Evolutionary conservation across 2,888 invertebrate species (phyloP), one percentile per base, ranked within the genome.

Genomic region (Phlogophora meticulosa): DNA sequence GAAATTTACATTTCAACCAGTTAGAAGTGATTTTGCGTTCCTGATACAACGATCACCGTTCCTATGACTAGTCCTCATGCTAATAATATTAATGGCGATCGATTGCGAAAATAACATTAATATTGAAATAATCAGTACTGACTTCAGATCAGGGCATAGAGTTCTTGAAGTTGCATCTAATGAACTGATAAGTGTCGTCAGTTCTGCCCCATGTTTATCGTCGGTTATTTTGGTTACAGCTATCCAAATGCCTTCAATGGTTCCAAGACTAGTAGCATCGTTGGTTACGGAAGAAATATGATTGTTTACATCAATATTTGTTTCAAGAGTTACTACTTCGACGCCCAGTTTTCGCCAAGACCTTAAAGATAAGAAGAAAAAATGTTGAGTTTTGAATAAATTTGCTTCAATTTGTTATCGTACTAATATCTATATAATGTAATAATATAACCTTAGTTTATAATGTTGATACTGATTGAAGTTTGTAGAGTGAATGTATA

Each of bases 401-500:
- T 32, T 11, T 36, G 4, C 1, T 34, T 0, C n/a, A 28, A 3
- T 22, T 4, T 3, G 24, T 22, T 11, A 4, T 61, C 1, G 5
- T 7, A n/a, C n/a, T n/a, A n/a, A 28, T 4, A 28, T 2, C 2
- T 15, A 34, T 15, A 20, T 1, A 9, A 15, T 11, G 9, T 17
- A 5, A 17, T 13, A 7, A 15, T 32, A 15, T 45, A 69, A 68
- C 68, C 51, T 1, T 28, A 69, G 46, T 52, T 68, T 68, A 34
- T 36, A 69, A 9, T 34, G n/a, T 34, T 57, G 49, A n/a, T 69
- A 68, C 22, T 34, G 51, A 10, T n/a, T 68, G 7, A 68, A 49
- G 13, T 11, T 38, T 17, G 13, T 13, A 43, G 15, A 51, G 22
- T 85, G 77, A 10, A 91, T 49, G 13, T 69, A 63, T 1, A 91